Base-by-base conservation (phyloP, 2,113 vertebrate genomes). In the Odobenus rosmarus region DNA sequence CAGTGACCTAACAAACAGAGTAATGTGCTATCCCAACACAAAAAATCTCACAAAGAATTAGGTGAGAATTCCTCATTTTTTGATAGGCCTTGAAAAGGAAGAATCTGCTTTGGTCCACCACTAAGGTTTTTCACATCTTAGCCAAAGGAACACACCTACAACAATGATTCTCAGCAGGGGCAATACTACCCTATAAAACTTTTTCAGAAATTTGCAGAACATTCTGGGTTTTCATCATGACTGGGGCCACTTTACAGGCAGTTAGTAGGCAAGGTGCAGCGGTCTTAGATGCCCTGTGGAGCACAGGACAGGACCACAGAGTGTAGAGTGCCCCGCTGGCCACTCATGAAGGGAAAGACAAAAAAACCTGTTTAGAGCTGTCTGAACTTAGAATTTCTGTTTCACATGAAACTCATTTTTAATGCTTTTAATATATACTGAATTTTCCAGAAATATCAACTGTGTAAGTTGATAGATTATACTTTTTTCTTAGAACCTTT, bases 401-500 rank as follows among this genome's bases (percentile, higher is more conserved):
- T 83, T 93, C 94, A 36, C 31, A 79, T 85, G 77, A n/a, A 95
- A 77, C 4, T 80, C 19, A 12, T 31, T 94, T 83, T 90, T 42
- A 61, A 77, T 81, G 76, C 12, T 33, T 90, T 92, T 87, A 76
- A 72, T 84, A 42, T 82, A 53, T 49, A 55, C 61, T 67, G 21
- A 64, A 42, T 81, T 93, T 93, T 80, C 72, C 15, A 95, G 71
- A 96, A 71, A 49, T 24, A 88, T 77, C 53, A 10, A 57, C 21
- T 49, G 1, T 69, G 9, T 84, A 46, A 93, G 16, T 92, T 39
- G 62, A 83, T 71, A 92, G 16, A 46, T 36, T 67, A 91, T 26
- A 85, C 18, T 28, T 93, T 67, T 46, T n/a, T 93, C 21, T 69
- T 28, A 67, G 53, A 86, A 62, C 23, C 14, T 93, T 92, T 93